phyloP scores from a whole-genome alignment of 2,888 invertebrate genomes.

The Linnaemya vulpina region DNA sequence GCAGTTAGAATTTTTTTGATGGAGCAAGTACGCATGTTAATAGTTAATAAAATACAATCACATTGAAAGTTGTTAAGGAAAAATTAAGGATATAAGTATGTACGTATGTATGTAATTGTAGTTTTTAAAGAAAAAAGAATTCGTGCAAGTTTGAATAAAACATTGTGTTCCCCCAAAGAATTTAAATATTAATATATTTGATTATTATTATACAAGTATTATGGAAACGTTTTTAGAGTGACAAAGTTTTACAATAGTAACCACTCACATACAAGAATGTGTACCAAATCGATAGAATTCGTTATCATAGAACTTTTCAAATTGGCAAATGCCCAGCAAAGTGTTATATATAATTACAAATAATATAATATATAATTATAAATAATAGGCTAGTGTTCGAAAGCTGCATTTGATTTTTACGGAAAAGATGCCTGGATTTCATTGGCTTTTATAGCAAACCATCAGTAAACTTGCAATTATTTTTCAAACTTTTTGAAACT shows the following conservation, averaged over 20 bases:
- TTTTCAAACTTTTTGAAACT: too few species aligned
- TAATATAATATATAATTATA: background rate
- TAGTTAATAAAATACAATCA: slow-evolving; percentile 39
- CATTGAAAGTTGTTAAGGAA: background rate
- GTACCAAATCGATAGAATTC: background rate
- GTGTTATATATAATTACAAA: background rate
- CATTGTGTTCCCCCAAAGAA: background rate
- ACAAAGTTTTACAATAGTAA: background rate
- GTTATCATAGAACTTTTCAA: background rate
- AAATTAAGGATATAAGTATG: background rate
- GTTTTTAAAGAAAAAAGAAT: background rate
- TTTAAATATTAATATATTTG: too few species aligned
- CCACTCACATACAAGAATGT: background rate
- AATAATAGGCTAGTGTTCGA: too few species aligned
- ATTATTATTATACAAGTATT: background rate
- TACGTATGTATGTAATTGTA: too few species aligned
- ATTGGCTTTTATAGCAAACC: too few species aligned
- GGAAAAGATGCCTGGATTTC: too few species aligned
- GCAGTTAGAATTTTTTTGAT: slow-evolving; percentile 42
- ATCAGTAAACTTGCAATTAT: too few species aligned
- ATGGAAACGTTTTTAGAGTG: background rate
- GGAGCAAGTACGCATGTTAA: slow-evolving; percentile 41
- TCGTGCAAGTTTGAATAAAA: background rate
- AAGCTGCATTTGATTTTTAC: too few species aligned
- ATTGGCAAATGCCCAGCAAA: background rate